Percentiles rank a stretch among this genome's conserved stretches.
Conservation (phyloP, 2,797 vertebrate species). For the Pseudochirops cupreus region DNA sequence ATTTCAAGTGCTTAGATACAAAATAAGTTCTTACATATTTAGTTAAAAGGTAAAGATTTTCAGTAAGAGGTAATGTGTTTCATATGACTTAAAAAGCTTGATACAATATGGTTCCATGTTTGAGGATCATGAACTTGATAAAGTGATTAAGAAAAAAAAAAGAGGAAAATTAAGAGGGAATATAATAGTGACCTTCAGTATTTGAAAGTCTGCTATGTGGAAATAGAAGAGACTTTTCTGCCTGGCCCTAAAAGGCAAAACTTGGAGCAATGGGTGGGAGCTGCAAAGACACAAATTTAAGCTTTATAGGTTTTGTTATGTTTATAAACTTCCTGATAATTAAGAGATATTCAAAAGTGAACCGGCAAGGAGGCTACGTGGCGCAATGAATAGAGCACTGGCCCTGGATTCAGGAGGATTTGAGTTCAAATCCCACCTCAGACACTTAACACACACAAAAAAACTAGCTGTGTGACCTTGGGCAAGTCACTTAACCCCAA, state of each 20-base stretch:
- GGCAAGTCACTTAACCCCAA: too few species aligned
- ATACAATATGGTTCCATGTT: too few species aligned
- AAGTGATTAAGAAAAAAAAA: not conserved
- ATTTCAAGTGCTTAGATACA: not conserved
- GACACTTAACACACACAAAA: too few species aligned
- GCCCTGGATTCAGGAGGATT: too few species aligned
- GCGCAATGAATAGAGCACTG: too few species aligned
- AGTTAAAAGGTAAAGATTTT: not conserved
- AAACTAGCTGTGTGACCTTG: too few species aligned
- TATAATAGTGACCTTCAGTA: not conserved
- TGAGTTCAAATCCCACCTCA: too few species aligned
- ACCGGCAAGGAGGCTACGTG: too few species aligned
- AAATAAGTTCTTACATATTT: not conserved
- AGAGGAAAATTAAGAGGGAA: not conserved
- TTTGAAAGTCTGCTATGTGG: too few species aligned
- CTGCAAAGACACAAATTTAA: not conserved
- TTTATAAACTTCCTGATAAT: not conserved
- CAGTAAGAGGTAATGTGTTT: too few species aligned
- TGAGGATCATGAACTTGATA: not conserved
- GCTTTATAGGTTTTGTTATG: not conserved
- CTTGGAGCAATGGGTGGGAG: not conserved
- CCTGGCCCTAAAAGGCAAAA: not conserved
- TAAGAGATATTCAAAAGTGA: not conserved
- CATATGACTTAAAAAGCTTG: too few species aligned
- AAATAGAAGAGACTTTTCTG: not conserved